Percentiles rank a stretch among this genome's conserved stretches.
Conservation (phyloP, 2,888 invertebrate genomes). For the Synanthedon vespiformis region DNA sequence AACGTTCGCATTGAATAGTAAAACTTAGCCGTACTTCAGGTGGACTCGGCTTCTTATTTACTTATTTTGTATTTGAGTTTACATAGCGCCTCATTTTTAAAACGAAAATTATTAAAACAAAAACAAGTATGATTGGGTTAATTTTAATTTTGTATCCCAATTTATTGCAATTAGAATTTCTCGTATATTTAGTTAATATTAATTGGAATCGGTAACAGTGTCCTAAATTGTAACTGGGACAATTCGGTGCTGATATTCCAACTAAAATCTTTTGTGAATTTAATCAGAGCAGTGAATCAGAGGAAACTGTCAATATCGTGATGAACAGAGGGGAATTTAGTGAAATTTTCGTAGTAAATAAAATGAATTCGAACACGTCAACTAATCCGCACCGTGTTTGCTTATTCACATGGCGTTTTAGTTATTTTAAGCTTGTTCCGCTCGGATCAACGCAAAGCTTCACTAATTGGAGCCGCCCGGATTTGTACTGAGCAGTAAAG, state of each 20-base stretch:
- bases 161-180: no score
- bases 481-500: slow-evolving; percentile 12
- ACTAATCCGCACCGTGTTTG: slow-evolving; percentile 27
- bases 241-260: no score
- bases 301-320: background rate
- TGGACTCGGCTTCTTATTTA: background rate
- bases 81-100: no score
- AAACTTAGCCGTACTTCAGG: background rate
- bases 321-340: background rate
- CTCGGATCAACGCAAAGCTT: slow-evolving; percentile 43
- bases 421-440: slow-evolving; percentile 48
- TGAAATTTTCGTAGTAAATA: slow-evolving; percentile 20
- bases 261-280: no score
- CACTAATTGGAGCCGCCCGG: slow-evolving; percentile 47
- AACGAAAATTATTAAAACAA: no score
- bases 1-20: slow-evolving; percentile 16
- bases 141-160: no score
- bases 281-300: no score
- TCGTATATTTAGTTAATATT: no score
- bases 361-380: slow-evolving; percentile 28
- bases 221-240: no score
- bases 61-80: background rate
- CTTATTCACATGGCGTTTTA: slow-evolving; percentile 40
- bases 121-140: no score
- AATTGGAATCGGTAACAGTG: no score